These are phyloP conservation scores for Brachyhypopomus occidentalis DNA, from an alignment of 2,113 vertebrate species.

Conservation along the genomic window DNA sequence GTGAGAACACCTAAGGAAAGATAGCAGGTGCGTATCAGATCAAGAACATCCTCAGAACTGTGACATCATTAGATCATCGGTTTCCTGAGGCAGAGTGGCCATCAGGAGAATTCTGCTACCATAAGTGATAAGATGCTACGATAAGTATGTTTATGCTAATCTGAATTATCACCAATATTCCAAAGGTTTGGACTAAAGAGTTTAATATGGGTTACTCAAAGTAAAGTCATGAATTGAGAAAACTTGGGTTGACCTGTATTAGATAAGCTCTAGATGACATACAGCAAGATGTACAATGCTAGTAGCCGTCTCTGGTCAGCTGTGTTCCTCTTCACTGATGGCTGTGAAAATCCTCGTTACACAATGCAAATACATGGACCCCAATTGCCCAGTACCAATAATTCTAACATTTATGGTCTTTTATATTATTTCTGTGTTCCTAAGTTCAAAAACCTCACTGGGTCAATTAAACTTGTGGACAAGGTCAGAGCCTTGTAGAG, in stretches of 20 bases:
- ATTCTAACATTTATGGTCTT: background rate
- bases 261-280: too few species aligned
- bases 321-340: background rate
- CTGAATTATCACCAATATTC: too few species aligned
- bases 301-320: background rate
- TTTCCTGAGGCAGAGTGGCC: background rate
- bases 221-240: too few species aligned
- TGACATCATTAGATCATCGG: background rate
- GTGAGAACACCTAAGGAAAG: background rate
- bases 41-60: background rate
- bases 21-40: background rate
- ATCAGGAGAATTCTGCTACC: background rate
- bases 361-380: background rate
- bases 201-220: too few species aligned
- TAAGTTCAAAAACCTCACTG: background rate
- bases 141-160: background rate
- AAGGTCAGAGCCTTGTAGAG: constrained; percentile 22
- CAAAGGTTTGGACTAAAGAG: too few species aligned
- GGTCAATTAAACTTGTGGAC: constrained; percentile 6
- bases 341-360: constrained; percentile 1
- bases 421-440: background rate
- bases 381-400: background rate
- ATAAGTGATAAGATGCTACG: too few species aligned
- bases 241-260: too few species aligned
- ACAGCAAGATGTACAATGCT: too few species aligned